Base-by-base conservation (phyloP, 2,888 invertebrate species). In the Stegophylla sp. region DNA sequence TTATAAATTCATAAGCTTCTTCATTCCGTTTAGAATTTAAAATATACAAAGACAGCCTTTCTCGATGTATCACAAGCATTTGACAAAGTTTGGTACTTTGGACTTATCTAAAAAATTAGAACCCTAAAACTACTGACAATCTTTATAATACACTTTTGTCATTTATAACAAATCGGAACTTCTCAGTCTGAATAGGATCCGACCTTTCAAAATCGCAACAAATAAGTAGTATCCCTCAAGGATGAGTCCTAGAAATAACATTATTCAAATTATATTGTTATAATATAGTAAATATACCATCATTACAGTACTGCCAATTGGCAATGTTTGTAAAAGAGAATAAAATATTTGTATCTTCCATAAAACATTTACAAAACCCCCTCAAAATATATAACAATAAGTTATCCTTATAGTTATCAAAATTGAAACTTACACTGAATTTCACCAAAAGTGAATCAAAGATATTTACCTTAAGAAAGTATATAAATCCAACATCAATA, bases 291-390 rank as follows among this genome's bases (percentile, higher is more conserved):
- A 67, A 3, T 17, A 17, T 17, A 17, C 45, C 15, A 3, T 7
- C 26, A 48, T n/a, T n/a, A n/a, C n/a, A n/a, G n/a, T n/a, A 67
- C n/a, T 67, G 17, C n/a, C 26, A 48, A 67, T 10, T 67, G n/a
- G 67, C 26, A 43, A 48, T 67, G 48, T 67, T 48, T 48, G n/a
- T 17, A 26, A 17, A 48, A 10, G 26, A 67, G 3, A 67, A n/a
- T n/a, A 53, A n/a, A 53, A n/a, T 53, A n/a, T n/a, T n/a, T n/a
- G n/a, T n/a, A n/a, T 53, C 53, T 34, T 7, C 3, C 34, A 34
- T 7, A 34, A 34, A 7, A 34, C 34, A 34, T n/a, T n/a, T n/a
- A n/a, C n/a, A n/a, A n/a, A n/a, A 7, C 34, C 7, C 34, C 34
- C 34, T n/a, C 53, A n/a, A 53, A 3, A 53, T 53, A 20, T 20